Evolutionary conservation across 2,888 invertebrate species (phyloP), one percentile per base, ranked within the genome.

Genomic region (Cremastobaeus sp.): DNA sequence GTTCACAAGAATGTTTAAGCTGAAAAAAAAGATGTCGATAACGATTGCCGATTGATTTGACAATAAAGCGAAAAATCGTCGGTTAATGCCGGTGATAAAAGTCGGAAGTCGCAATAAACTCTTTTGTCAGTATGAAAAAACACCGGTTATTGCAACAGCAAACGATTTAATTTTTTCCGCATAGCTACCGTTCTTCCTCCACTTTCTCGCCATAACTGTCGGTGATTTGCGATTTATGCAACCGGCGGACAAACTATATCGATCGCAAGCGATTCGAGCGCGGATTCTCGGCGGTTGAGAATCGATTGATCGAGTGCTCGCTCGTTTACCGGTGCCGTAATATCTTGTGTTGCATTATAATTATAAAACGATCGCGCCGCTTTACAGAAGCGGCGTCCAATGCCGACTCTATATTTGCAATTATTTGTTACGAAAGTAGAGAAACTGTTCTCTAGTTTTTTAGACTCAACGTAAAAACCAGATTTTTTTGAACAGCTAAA

Each of bases 401-500:
- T 62, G 62, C 64, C 64, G 34, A 64, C 48, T 60, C n/a, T n/a
- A 32, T 50, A 66, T 55, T 50, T 34, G 28, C 69, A 57, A 59
- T 64, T 69, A 71, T 64, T 65, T 70, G 78, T 84, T 84, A 78
- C 74, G 81, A 78, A 84, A 84, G 77, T 77, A 77, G 83, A 79
- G 84, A 84, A 84, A 84, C 83, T 81, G 81, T 82, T 80, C 79
- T 70, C 79, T 78, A 75, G 68, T 74, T 71, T 79, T 78, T 79
- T 77, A n/a, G n/a, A n/a, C n/a, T n/a, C n/a, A n/a, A n/a, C n/a
- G n/a, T n/a, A n/a, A n/a, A n/a, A n/a, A n/a, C n/a, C n/a, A n/a
- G n/a, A n/a, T n/a, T n/a, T n/a, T n/a, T n/a, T n/a, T n/a, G n/a
- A n/a, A n/a, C n/a, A n/a, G n/a, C n/a, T n/a, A n/a, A n/a, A n/a